Evolutionary conservation across 23 tunicate species (phyloP).

Genomic region (Trididemnum clinides): DNA sequence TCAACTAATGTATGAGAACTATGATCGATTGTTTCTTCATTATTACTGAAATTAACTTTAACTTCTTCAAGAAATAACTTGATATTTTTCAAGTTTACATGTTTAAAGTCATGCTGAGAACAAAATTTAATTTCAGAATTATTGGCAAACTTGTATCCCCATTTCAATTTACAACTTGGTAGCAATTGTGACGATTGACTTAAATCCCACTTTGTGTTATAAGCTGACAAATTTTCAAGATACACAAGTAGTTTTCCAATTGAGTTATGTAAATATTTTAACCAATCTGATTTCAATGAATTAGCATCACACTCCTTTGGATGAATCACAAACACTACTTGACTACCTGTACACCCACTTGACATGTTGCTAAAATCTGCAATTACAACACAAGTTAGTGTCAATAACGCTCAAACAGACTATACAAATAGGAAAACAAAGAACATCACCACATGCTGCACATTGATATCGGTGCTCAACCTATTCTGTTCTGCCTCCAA

Average conservation of each 20-base stretch:
- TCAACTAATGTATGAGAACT: slow-evolving; percentile 44
- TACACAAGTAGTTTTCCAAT: background rate
- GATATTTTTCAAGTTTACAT: slow-evolving; percentile 21
- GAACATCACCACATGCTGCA: no score
- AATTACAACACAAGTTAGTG: no score
- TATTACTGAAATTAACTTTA: background rate
- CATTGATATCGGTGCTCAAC: no score
- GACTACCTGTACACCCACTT: slow-evolving; percentile 21
- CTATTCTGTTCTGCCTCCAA: no score
- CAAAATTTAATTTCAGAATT: slow-evolving; percentile 15
- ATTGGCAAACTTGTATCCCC: slow-evolving; percentile 67
- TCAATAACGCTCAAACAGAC: no score
- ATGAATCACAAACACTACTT: slow-evolving; percentile 48
- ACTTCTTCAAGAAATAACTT: slow-evolving; percentile 37
- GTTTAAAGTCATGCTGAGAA: slow-evolving; percentile 28
- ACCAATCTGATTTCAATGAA: background rate
- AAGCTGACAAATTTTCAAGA: background rate
- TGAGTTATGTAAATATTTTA: background rate
- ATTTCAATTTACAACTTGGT: slow-evolving; percentile 20
- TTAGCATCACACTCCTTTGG: background rate
- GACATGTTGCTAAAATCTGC: no score
- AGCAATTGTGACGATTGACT: background rate
- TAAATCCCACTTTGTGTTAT: background rate
- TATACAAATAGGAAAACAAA: no score
- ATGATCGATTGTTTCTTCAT: slow-evolving; percentile 11